These are phyloP conservation scores for Nasonia vitripennis DNA, from an alignment of 1,140 invertebrate species.

Conservation along the genomic window DNA sequence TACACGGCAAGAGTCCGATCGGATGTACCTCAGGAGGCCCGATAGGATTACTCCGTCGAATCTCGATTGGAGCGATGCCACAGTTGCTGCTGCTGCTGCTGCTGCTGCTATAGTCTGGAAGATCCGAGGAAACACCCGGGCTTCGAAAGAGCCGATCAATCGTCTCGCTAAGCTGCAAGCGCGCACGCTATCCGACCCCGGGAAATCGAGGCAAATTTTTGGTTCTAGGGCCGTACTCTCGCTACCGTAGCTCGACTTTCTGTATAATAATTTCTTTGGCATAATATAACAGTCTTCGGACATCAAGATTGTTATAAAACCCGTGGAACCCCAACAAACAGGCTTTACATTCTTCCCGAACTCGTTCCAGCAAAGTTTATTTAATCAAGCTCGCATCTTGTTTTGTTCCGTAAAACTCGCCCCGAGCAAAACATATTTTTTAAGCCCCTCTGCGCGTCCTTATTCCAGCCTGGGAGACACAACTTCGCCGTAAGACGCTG, in stretches of 20 bases:
- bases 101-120: neutral
- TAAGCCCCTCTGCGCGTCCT: too few relatives aligned
- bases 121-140: neutral
- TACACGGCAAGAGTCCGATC: neutral
- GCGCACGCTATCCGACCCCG: neutral
- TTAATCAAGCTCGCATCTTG: neutral
- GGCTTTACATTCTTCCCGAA: neutral
- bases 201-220: neutral
- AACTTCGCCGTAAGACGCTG: neutral
- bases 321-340: too few relatives aligned
- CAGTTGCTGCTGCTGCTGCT: neutral
- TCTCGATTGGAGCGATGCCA: slow-evolving; percentile 39
- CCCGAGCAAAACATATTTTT: too few relatives aligned
- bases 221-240: neutral
- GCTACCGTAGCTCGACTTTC: too few relatives aligned
- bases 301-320: too few relatives aligned
- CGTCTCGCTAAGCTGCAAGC: neutral
- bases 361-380: neutral
- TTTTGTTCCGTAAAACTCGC: neutral
- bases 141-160: slow-evolving; percentile 22
- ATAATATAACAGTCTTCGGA: too few relatives aligned
- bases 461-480: neutral
- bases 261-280: too few relatives aligned
- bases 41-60: slow-evolving; percentile 27
- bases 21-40: slow-evolving; percentile 17